Base-by-base conservation (phyloP, 23 tunicate genomes). In the Phallusia fumigata region DNA sequence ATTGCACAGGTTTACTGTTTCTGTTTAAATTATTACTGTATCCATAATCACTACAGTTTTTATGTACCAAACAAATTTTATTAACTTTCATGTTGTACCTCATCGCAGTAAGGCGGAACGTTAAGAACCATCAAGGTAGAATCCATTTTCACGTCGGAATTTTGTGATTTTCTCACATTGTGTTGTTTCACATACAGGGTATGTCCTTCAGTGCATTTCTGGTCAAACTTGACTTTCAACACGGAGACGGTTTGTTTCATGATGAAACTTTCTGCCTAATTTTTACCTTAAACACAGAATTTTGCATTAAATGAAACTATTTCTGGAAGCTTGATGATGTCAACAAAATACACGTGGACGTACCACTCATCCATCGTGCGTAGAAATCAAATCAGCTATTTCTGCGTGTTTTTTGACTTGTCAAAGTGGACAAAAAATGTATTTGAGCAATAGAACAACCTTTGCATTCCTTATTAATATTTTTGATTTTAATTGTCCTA, bases 71-170 rank as follows among this genome's bases (percentile, higher is more conserved):
- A n/a, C n/a, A n/a, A n/a, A n/a, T n/a, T n/a, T n/a, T n/a, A n/a
- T n/a, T 40, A 40, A 35, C 18, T 30, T 18, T 16, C 19, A 36
- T 30, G 11, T 36, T 5, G 11, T 78, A 52, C 86, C 53, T 88
- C 64, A 53, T 78, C 76, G 52, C 93, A 88, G 35, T 88, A 88
- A 1, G 93, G 93, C 21, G 93, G 93, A 30, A 88, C 65, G 30
- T 88, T 88, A 34, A 75, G 33, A 8, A 88, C 80, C 31, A 88
- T 30, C 32, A 88, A 77, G 2, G 93, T 88, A 8, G 87, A 76
- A 74, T 51, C 21, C 26, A 16, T n/a, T 30, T 36, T 5, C 31
- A 31, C 52, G 11, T 65, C 76, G 0, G 30, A 18, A 35, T 81
- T 77, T 77, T 77, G 64, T 22, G 32, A 33, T 0, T 53, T 89